A percentile compares a stretch with the other conserved stretches of the same genome.
phyloP scores from a whole-genome alignment of 2,888 invertebrate species.

The Tenthredo distinguenda region DNA sequence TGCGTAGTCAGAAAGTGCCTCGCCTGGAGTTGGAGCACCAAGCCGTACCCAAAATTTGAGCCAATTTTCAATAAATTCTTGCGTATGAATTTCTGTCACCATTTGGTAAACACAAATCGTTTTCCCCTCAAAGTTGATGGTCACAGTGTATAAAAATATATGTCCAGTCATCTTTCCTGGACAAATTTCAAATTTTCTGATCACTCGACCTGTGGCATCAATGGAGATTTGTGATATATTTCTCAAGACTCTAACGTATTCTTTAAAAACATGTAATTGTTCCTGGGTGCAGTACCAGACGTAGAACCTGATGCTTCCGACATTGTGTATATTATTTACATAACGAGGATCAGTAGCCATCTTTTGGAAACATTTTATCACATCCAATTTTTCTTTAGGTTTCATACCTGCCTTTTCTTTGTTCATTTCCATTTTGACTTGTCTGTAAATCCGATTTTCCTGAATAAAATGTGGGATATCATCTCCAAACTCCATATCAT shows the following conservation, averaged over 20 bases:
- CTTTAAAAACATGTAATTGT: constrained; percentile 53
- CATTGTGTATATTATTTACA: constrained; percentile 33
- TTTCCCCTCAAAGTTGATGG: constrained; percentile 47
- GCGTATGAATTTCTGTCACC: constrained; percentile 54
- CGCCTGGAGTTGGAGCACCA: constrained; percentile 48
- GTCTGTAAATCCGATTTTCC: constrained; percentile 51
- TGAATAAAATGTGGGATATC: constrained; percentile 50
- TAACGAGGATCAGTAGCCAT: constrained; percentile 52
- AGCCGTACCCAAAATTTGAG: constrained; percentile 43
- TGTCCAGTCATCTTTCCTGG: constrained; percentile 54
- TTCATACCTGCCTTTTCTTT: constrained; percentile 48
- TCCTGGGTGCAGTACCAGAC: constrained; percentile 54
- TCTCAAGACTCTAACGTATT: constrained; percentile 49
- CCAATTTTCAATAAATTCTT: constrained; percentile 52
- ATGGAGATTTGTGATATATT: constrained; percentile 52
- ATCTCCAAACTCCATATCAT: constrained; percentile 54
- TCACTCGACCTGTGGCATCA: constrained; percentile 55
- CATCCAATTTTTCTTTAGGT: constrained; percentile 48
- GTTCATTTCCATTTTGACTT: constrained; percentile 51
- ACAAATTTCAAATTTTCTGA: constrained; percentile 56
- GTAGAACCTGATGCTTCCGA: constrained; percentile 54
- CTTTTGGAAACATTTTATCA: constrained; percentile 48
- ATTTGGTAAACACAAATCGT: constrained; percentile 50
- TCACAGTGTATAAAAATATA: constrained; percentile 55
- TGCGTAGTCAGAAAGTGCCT: constrained; percentile 49